Base-by-base conservation (phyloP, 1,140 invertebrate genomes). In the Drosophila kurseongensis region DNA sequence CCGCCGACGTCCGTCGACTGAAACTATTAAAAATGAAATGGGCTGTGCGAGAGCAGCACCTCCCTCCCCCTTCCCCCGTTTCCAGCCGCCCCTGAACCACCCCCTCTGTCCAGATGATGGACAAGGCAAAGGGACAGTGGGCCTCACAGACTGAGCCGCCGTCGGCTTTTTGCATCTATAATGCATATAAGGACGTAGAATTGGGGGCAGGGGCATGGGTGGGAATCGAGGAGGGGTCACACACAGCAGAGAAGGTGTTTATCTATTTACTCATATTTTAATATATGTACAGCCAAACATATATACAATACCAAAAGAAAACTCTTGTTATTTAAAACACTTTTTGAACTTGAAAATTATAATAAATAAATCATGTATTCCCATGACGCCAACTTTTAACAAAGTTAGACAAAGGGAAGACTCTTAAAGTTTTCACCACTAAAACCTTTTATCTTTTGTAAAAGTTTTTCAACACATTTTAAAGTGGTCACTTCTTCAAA, bases 1-100 rank as follows among this genome's bases (percentile, higher is more conserved):
- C 48, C 63, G 74, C 48, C 62, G 60, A 32, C 47, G 69, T 48
- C 41, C 75, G 79, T 60, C 67, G 83, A 68, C 79, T 82, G 75
- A 88, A 88, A 86, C 79, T 86, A 86, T 86, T 86, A 83, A 88
- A 86, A 86, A 86, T 86, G 75, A 83, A 82, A 88, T 76, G 79
- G 81, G 55, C 81, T 69, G 40, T 75, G 57, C 48, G 44, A 55
- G 48, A 48, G 50, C 14, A 16, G n/a, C 10, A 23, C 14, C 12
- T 42, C 35, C 67, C 41, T 40, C 48, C 1, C 27, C 67, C 45
- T 16, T 35, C n/a, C n/a, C n/a, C n/a, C n/a, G 40, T 6, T 35
- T 32, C 50, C 29, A 54, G 40, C 32, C 48, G 29, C 58, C 71
- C 58, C 56, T 35, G 38, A 27, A 29, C 7, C 16, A 16, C 12